Percentiles rank a stretch among this genome's conserved stretches.
phyloP scores from a whole-genome alignment of 1,140 invertebrate genomes.

The Glomeris maerens region DNA sequence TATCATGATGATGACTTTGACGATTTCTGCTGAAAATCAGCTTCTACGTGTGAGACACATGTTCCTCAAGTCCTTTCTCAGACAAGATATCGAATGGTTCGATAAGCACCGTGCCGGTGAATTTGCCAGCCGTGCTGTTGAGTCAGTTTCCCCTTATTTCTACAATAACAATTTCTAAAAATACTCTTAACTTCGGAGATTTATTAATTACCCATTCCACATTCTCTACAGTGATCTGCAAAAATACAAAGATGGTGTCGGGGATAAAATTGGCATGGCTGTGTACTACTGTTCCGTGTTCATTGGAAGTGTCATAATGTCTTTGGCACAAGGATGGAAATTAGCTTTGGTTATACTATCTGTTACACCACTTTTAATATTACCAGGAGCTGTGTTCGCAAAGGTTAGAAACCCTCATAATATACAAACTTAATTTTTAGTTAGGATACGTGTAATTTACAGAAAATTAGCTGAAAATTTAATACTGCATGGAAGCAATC shows the following conservation, averaged over 20 bases:
- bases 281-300: conserved; percentile 26
- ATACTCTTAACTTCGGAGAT: neutral
- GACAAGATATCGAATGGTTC: conserved; percentile 44
- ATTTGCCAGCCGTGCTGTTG: conserved; percentile 36
- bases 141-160: conserved; percentile 26
- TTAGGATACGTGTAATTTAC: too few species aligned
- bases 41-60: conserved; percentile 17
- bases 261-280: conserved; percentile 38
- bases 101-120: conserved; percentile 38
- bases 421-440: too few species aligned
- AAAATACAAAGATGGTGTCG: conserved; percentile 39
- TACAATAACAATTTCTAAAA: neutral
- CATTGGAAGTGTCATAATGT: conserved; percentile 27
- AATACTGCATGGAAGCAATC: too few species aligned
- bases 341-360: conserved; percentile 34
- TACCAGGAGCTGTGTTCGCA: too few species aligned
- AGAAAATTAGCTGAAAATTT: too few species aligned
- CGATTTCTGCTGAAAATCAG: conserved; percentile 18
- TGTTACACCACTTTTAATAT: conserved; percentile 27
- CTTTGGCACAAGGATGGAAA: conserved; percentile 34
- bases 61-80: conserved; percentile 28
- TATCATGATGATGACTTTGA: conserved; percentile 14
- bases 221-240: conserved; percentile 34
- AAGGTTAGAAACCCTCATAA: too few species aligned
- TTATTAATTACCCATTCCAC: neutral